Evolutionary conservation across 2,888 invertebrate genomes (phyloP).

Genomic region (Nomada ferruginata): DNA sequence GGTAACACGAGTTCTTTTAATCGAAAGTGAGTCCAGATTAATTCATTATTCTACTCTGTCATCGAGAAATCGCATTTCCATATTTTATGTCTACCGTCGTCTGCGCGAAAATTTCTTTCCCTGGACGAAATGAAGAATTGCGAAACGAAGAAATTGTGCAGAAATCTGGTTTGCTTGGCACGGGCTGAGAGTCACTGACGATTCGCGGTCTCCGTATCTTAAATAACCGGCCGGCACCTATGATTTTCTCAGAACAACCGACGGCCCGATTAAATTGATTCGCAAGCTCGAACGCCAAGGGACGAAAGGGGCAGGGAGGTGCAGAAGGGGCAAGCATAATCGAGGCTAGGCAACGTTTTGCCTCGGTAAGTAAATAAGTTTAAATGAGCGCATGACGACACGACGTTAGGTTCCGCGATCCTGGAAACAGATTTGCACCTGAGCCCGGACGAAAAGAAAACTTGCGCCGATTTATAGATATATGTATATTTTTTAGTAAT

Average conservation of each 20-base stretch:
- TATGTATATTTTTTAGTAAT: neutral
- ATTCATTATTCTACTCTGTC: no score
- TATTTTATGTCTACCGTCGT: no score
- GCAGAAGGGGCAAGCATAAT: slow-evolving; percentile 62
- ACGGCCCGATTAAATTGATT: slow-evolving; percentile 81
- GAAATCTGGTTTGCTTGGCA: neutral
- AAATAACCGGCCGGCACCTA: slow-evolving; percentile 80
- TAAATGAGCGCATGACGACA: slow-evolving; percentile 72
- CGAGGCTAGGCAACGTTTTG: slow-evolving; percentile 67
- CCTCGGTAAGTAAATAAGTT: slow-evolving; percentile 78
- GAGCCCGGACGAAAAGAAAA: neutral
- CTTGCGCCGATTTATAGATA: neutral
- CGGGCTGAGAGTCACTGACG: slow-evolving; percentile 74
- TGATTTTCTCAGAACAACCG: slow-evolving; percentile 80
- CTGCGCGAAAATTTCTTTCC: no score
- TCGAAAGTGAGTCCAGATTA: no score
- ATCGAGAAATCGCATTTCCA: no score
- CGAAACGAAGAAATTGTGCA: neutral
- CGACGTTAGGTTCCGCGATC: slow-evolving; percentile 43
- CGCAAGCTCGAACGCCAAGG: slow-evolving; percentile 70
- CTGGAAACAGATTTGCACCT: slow-evolving; percentile 17
- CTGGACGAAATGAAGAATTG: neutral
- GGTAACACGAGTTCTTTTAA: no score
- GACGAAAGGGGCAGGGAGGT: slow-evolving; percentile 15
- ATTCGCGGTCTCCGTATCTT: slow-evolving; percentile 74